A percentile compares a stretch with the other conserved stretches of the same genome.
These are phyloP conservation scores for Pogonophryne albipinna DNA, from an alignment of 2,797 vertebrate genomes.

Conservation along the genomic window DNA sequence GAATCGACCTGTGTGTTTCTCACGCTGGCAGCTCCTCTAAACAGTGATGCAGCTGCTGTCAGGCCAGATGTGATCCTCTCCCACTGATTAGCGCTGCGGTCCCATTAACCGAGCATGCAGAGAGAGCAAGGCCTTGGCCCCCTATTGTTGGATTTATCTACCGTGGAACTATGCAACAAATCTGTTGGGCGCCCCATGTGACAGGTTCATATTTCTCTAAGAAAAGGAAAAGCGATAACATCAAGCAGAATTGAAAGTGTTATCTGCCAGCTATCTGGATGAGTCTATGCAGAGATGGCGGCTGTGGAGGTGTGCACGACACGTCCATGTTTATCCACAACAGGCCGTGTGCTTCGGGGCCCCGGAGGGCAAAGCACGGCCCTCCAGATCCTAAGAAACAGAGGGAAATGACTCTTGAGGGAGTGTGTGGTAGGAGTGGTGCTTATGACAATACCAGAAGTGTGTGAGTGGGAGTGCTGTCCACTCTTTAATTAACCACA, in stretches of 20 bases:
- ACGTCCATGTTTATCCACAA: conserved; percentile 24
- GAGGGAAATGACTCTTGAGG: conserved; percentile 78
- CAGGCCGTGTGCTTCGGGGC: conserved; percentile 45
- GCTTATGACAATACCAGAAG: conserved; percentile 76
- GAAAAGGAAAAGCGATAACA: conserved; percentile 77
- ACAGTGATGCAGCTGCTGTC: conserved; percentile 85
- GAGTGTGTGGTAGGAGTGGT: conserved; percentile 74
- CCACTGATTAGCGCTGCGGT: conserved; percentile 74
- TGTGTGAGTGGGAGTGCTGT: conserved; percentile 76
- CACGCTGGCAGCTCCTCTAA: conserved; percentile 80
- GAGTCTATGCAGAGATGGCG: conserved; percentile 64
- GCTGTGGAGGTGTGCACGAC: conserved; percentile 17
- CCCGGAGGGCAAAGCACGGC: conserved; percentile 33
- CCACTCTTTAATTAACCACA: conserved; percentile 78
- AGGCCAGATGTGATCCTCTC: conserved; percentile 79
- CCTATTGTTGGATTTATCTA: conserved; percentile 80
- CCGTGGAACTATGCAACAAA: conserved; percentile 78
- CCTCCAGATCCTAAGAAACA: conserved; percentile 67
- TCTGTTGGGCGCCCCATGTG: conserved; percentile 71
- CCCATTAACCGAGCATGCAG: conserved; percentile 66
- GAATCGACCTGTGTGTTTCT: conserved; percentile 85
- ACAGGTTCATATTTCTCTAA: conserved; percentile 81
- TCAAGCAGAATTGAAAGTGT: conserved; percentile 76
- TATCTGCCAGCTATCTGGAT: conserved; percentile 74
- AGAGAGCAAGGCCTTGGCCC: conserved; percentile 64